Evolutionary conservation across 2,797 vertebrate species (phyloP), one percentile per base, ranked within the genome.

Genomic region (Toxotes lorentzi): DNA sequence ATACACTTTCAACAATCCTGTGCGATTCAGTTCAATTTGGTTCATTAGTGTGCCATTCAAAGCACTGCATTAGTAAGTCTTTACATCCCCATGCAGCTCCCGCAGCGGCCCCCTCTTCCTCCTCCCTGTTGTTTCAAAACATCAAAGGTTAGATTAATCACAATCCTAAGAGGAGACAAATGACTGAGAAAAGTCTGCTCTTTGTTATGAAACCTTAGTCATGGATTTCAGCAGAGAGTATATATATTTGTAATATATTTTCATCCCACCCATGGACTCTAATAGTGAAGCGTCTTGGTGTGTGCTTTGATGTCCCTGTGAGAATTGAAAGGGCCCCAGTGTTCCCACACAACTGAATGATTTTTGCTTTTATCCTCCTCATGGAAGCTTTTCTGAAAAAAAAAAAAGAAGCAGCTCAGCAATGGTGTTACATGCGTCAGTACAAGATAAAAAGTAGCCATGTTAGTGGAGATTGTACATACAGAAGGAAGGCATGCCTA

Each of bases 81-180:
- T 88, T 81, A 80, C 75, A 82, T 84, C 82, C 76, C 69, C 27
- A 9, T 50, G 83, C 65, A 41, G 63, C 76, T 70, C 74, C 77
- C 70, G 13, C 54, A 38, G 79, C 24, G 35, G 65, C 70, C 60
- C 76, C 62, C 56, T 80, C 75, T 16, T 85, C 83, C 76, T 84
- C 79, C 83, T 79, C 75, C 82, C 82, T 27, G 51, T 86, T 88
- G 88, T 91, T 90, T 90, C 70, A 73, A 60, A 76, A 82, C 90
- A 90, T 93, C 88, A 90, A 86, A 90, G 81, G 86, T 90, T 78
- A 76, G 76, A 90, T 88, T 89, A 90, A 92, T 91, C 82, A 82
- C 75, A 71, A 76, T 85, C 65, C 84, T 88, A 76, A 4, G 62
- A 69, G 78, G 82, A 89, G 68, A 84, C 47, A 68, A 78, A 89